A percentile compares a stretch with the other conserved stretches of the same genome.
Evolutionary conservation across 2,888 invertebrate species (phyloP).

Genomic region (Heteromurus nitidus): DNA sequence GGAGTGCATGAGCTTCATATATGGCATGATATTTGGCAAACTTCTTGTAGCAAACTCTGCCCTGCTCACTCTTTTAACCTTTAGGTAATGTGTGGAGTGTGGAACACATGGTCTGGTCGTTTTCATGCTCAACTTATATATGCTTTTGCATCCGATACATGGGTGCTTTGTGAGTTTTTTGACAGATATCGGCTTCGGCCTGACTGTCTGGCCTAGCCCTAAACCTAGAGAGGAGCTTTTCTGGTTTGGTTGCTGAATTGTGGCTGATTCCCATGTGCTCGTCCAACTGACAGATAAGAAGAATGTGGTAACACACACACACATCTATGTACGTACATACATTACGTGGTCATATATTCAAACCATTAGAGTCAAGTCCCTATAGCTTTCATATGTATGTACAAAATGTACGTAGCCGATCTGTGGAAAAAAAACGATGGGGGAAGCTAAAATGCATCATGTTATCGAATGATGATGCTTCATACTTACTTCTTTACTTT

Average conservation of each 20-base stretch:
- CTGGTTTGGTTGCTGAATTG: slow-evolving; percentile 18
- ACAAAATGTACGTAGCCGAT: too few species aligned
- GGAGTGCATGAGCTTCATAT: background rate
- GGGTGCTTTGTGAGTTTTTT: background rate
- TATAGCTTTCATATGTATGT: too few species aligned
- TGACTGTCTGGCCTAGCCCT: slow-evolving; percentile 8
- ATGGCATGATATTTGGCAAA: slow-evolving; percentile 10
- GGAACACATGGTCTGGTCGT: background rate
- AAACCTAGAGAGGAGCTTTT: slow-evolving; percentile 3
- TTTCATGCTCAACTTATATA: background rate
- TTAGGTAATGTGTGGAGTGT: background rate
- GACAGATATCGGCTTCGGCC: slow-evolving; percentile 17
- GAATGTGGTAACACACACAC: background rate
- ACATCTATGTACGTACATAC: background rate
- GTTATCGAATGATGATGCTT: slow-evolving; percentile 20
- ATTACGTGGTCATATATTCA: too few species aligned
- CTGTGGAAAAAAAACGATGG: slow-evolving; percentile 9
- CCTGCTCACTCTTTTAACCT: background rate
- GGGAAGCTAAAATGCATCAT: slow-evolving; percentile 3
- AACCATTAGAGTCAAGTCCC: too few species aligned
- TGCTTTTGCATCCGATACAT: background rate
- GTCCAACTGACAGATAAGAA: slow-evolving; percentile 48
- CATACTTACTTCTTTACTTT: too few species aligned
- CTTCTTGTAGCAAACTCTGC: slow-evolving; percentile 11
- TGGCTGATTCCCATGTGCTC: slow-evolving; percentile 55